phyloP scores from a whole-genome alignment of 2,888 invertebrate species.

The Agrochola lota region DNA sequence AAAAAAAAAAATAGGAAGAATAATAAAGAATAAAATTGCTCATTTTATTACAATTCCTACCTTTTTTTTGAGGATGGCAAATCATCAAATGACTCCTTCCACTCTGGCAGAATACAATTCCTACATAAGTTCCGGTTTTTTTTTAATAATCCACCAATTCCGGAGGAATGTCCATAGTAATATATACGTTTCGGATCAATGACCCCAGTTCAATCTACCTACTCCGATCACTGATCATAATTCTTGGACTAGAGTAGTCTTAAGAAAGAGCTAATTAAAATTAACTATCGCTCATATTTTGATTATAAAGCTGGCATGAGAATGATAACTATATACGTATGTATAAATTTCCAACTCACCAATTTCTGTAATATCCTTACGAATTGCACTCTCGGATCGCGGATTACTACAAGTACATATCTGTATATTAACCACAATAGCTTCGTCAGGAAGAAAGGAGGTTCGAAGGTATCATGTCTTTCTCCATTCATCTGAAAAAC shows the following conservation, averaged over 20 bases:
- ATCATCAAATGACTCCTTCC: too few relatives aligned
- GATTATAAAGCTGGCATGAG: background rate
- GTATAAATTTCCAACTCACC: constrained; percentile 88
- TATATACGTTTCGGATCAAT: too few relatives aligned
- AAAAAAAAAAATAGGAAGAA: too few relatives aligned
- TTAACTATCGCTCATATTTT: background rate
- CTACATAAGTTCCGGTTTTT: too few relatives aligned
- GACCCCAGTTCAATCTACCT: too few relatives aligned
- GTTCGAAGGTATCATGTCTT: constrained; percentile 82
- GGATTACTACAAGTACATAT: constrained; percentile 92
- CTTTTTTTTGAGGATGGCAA: too few relatives aligned
- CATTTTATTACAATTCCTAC: too few relatives aligned
- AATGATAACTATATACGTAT: background rate
- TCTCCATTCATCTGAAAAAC: constrained; percentile 56
- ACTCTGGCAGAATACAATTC: too few relatives aligned
- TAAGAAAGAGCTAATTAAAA: background rate
- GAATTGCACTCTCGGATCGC: constrained; percentile 95
- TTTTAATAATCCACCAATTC: too few relatives aligned
- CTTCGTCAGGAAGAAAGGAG: constrained; percentile 93
- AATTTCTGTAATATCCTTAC: constrained; percentile 95
- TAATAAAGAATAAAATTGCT: too few relatives aligned
- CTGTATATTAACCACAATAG: constrained; percentile 94
- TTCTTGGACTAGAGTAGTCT: background rate
- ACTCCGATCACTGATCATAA: too few relatives aligned
- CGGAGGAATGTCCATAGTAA: too few relatives aligned